Evolutionary conservation across 2,888 invertebrate species (phyloP), one percentile per base, ranked within the genome.

Genomic region (Rotaria macrura): DNA sequence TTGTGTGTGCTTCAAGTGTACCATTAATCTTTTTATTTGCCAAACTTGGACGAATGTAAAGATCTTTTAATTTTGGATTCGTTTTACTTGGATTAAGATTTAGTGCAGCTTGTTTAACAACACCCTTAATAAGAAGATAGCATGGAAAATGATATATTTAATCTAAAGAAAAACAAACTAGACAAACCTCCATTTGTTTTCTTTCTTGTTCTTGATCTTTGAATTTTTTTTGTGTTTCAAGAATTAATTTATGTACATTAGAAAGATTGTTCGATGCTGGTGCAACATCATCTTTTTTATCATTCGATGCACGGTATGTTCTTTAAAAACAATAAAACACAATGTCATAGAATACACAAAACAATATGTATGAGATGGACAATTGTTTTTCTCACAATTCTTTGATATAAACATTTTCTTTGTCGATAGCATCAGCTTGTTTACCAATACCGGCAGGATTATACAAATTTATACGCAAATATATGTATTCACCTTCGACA

Each of bases 21-120:
- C 91, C 91, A 1, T 90, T 90, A 94, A 97, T 97, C 90, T 97
- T 93, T 88, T 92, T 92, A 12, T 96, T 95, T 3, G 97, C 96
- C 89, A 99, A 97, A 91, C 98, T 99, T n/a, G 99, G 99, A 88
- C 99, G 93, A 90, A 99, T 97, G 90, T 96, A 99, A 87, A 98
- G 92, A 92, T 98, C 97, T 91, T 98, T 98, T 87, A 97, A 92
- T 92, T 97, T 96, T 1, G 99, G 97, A 91, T 98, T 98, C 88
- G 96, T 96, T 92, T 97, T 96, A 91, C 95, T 97, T 88, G 95
- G 95, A 20, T 96, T 96, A 54, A 98, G 92, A 54, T 98, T 93
- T 79, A 99, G 92, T 49, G 96, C 96, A 91, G 99, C 99, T 91
- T 99, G 99, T 92, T 98, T 98, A 0, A 99, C 97, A 87, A 99